Conservation (phyloP, 2,797 vertebrate species). For the Gouania willdenowi region DNA sequence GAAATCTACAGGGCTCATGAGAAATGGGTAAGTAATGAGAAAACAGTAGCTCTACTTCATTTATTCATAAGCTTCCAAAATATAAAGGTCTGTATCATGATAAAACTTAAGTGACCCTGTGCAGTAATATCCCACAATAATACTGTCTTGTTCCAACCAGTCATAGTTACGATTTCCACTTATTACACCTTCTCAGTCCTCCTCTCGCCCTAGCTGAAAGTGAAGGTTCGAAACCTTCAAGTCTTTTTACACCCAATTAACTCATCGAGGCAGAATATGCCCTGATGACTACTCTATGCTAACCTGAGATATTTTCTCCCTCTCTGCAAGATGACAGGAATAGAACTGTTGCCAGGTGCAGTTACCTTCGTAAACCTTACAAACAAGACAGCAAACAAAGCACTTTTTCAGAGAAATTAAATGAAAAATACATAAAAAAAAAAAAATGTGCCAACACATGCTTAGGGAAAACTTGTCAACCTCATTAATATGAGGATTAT, state of each 20-base stretch:
- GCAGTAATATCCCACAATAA: slow-evolving; percentile 30
- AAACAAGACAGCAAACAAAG: slow-evolving; percentile 26
- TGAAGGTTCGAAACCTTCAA: slow-evolving; percentile 54
- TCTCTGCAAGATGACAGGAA: slow-evolving; percentile 49
- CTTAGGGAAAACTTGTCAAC: too few species aligned
- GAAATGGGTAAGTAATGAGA: too few species aligned
- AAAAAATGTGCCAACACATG: too few species aligned
- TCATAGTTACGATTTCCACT: slow-evolving; percentile 38
- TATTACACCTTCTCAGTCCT: slow-evolving; percentile 44
- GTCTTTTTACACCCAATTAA: slow-evolving; percentile 74
- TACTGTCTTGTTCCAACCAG: slow-evolving; percentile 46
- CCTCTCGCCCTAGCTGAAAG: slow-evolving; percentile 24
- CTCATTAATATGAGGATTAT: too few species aligned
- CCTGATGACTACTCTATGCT: slow-evolving; percentile 51
- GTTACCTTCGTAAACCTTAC: slow-evolving; percentile 53
- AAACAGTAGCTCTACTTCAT: slow-evolving; percentile 34
- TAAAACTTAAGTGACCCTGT: slow-evolving; percentile 46
- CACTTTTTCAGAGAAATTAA: slow-evolving; percentile 7
- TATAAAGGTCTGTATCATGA: slow-evolving; percentile 32
- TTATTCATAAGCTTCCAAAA: slow-evolving; percentile 42
- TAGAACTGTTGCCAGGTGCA: slow-evolving; percentile 48
- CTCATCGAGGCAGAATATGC: slow-evolving; percentile 50
- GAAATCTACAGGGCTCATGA: too few species aligned
- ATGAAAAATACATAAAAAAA: neutral
- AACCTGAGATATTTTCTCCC: slow-evolving; percentile 42